phyloP scores from a whole-genome alignment of 1,140 invertebrate genomes.

The Drosophila rhopaloa region DNA sequence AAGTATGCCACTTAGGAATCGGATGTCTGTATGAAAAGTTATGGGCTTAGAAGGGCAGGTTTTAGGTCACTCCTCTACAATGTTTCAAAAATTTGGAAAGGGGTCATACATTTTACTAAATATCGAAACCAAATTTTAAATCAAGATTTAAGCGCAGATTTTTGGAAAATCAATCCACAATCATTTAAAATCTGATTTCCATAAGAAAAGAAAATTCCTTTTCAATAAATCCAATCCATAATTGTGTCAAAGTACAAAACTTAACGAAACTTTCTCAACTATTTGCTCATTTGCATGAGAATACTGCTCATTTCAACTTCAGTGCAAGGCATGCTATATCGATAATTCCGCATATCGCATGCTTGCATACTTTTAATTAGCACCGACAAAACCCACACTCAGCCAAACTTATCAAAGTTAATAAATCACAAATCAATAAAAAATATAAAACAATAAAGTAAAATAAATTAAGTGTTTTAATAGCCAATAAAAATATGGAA shows the following conservation, averaged over 20 bases:
- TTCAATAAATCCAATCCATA: background rate
- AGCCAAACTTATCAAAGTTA: background rate
- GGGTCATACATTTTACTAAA: too few species aligned
- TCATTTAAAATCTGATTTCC: too few species aligned
- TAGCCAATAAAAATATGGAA: too few species aligned
- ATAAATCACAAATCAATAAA: background rate
- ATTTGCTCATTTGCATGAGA: background rate
- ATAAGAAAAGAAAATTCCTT: too few species aligned
- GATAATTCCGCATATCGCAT: conserved; percentile 18
- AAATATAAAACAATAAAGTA: background rate
- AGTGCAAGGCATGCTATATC: background rate
- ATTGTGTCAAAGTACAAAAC: background rate
- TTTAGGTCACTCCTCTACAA: too few species aligned
- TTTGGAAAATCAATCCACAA: too few species aligned
- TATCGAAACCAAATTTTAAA: too few species aligned
- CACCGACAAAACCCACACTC: background rate
- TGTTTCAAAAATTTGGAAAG: too few species aligned
- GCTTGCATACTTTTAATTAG: conserved; percentile 15
- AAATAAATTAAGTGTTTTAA: background rate
- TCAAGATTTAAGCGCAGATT: too few species aligned
- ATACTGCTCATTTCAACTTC: background rate
- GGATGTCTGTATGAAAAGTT: too few species aligned
- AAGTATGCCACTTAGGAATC: too few species aligned
- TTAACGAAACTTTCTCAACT: background rate
- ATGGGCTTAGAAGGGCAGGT: too few species aligned